Conservation (phyloP, 2,888 invertebrate genomes). For the Sepiola atlantica region DNA sequence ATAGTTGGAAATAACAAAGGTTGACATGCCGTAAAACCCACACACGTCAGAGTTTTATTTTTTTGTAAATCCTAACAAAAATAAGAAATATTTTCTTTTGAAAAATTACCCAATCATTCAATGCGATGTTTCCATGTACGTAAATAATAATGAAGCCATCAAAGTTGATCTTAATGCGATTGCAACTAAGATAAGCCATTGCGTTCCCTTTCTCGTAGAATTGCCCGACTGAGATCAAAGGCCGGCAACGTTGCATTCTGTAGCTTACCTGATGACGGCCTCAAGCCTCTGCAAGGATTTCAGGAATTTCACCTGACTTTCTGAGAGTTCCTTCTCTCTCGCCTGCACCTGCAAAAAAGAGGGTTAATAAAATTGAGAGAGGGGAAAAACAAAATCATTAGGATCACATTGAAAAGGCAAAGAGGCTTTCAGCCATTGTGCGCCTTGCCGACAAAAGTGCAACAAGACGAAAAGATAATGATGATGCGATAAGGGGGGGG, state of each 20-base stretch:
- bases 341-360: neutral
- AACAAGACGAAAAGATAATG: neutral
- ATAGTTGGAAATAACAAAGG: too few species aligned
- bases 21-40: too few species aligned
- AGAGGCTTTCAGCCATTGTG: neutral
- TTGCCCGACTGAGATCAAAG: neutral
- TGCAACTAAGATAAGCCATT: neutral
- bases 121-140: neutral
- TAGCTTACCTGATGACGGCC: conserved; percentile 39
- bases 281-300: conserved; percentile 43
- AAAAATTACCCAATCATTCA: too few species aligned
- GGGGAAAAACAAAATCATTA: neutral
- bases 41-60: too few species aligned
- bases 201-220: neutral
- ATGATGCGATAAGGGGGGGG: neutral
- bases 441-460: neutral
- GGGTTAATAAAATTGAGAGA: neutral
- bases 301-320: neutral
- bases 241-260: neutral
- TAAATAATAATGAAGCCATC: neutral
- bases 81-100: too few species aligned
- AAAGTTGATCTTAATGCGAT: neutral
- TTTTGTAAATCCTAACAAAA: too few species aligned
- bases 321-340: conserved; percentile 35
- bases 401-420: neutral